Conservation (phyloP, 2,888 invertebrate species). For the Nymphalis urticae region DNA sequence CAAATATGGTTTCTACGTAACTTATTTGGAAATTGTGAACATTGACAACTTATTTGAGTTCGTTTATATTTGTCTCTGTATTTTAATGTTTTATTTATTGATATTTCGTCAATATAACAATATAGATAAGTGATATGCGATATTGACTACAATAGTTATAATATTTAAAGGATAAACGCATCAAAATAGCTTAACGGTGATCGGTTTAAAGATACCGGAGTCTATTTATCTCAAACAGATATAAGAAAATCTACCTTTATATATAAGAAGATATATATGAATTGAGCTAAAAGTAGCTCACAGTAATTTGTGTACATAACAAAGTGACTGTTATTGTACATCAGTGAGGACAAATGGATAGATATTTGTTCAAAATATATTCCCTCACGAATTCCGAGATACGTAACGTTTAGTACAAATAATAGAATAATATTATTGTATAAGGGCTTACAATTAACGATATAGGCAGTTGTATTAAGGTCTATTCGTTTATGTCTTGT, state of each 20-base stretch:
- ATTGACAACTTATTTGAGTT: too few species aligned
- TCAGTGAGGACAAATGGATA: conserved; percentile 20
- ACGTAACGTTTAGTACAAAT: conserved; percentile 47
- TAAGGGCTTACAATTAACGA: conserved; percentile 35
- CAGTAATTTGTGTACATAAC: conserved; percentile 14
- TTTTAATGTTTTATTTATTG: not conserved
- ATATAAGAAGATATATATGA: not conserved
- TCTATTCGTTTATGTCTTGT: conserved; percentile 1
- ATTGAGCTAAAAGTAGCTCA: not conserved
- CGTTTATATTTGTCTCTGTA: not conserved
- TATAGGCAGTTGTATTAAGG: conserved; percentile 30
- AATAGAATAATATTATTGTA: conserved; percentile 60
- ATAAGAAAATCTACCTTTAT: not conserved
- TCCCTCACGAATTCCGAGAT: conserved; percentile 13
- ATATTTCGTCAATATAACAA: not conserved
- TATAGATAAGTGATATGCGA: too few species aligned
- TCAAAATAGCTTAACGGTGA: too few species aligned
- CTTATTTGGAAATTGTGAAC: too few species aligned
- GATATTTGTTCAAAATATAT: conserved; percentile 31
- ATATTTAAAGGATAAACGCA: too few species aligned
- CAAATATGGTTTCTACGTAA: conserved; percentile 32
- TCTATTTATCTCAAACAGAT: not conserved
- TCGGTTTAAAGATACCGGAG: too few species aligned
- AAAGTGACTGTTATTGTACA: conserved; percentile 19
- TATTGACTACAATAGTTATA: too few species aligned